A percentile compares a stretch with the other conserved stretches of the same genome.
These are phyloP conservation scores for Stictocephala bisonia DNA, from an alignment of 2,888 invertebrate genomes.

Conservation along the genomic window DNA sequence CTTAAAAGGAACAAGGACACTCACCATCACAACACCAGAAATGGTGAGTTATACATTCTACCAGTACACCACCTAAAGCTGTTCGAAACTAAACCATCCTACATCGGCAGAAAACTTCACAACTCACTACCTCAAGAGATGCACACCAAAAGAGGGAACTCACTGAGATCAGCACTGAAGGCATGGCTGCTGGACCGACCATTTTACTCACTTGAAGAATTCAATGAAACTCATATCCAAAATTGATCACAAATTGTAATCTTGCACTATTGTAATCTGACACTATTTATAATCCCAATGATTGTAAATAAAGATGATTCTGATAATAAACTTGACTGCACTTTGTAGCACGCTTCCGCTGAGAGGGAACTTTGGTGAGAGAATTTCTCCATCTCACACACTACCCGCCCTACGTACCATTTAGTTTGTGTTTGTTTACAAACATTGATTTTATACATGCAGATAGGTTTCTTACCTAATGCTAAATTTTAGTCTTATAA, in stretches of 20 bases:
- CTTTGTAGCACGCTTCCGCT: too few relatives aligned
- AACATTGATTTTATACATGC: too few relatives aligned
- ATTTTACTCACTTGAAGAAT: conserved; percentile 9
- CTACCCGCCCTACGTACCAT: too few relatives aligned
- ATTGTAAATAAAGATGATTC: too few relatives aligned
- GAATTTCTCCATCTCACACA: too few relatives aligned
- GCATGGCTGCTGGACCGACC: conserved; percentile 1
- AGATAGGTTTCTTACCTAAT: too few relatives aligned
- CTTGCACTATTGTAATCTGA: too few relatives aligned
- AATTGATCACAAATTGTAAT: not conserved
- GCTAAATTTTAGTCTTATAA: too few relatives aligned
- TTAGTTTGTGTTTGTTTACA: too few relatives aligned
- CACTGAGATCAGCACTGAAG: not conserved
- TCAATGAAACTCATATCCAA: not conserved
- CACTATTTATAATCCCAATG: too few relatives aligned
- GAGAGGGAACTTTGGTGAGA: too few relatives aligned
- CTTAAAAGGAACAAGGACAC: not conserved
- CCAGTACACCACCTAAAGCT: conserved; percentile 10
- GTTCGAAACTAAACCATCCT: conserved; percentile 8
- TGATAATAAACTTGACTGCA: too few relatives aligned
- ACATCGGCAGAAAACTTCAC: conserved; percentile 16
- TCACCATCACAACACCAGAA: conserved; percentile 19
- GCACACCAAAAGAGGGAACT: not conserved
- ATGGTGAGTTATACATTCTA: not conserved
- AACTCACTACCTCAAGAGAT: not conserved